Conservation (phyloP, 92 coral and sea anemone species). For the Zoanthus gigantus region DNA sequence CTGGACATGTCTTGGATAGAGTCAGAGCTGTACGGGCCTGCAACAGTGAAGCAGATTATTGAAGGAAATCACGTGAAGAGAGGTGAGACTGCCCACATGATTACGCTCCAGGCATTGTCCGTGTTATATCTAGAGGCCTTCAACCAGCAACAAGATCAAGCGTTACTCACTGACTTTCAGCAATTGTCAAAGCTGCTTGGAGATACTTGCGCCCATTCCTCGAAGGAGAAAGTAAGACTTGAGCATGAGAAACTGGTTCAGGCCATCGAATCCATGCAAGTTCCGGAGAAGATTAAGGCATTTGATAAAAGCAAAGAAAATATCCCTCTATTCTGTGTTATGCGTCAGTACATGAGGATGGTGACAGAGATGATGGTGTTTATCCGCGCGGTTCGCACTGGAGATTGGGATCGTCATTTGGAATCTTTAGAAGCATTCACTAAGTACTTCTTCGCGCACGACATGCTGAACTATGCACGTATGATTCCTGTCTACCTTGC, state of each 20-base stretch:
- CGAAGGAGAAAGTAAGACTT: constrained; percentile 29
- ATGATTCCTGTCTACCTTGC: constrained; percentile 74
- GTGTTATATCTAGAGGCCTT: constrained; percentile 62
- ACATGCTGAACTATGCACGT: constrained; percentile 67
- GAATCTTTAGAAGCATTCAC: constrained; percentile 50
- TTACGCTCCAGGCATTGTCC: constrained; percentile 68
- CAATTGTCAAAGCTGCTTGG: constrained; percentile 51
- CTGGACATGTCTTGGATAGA: constrained; percentile 68
- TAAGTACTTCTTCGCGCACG: constrained; percentile 56
- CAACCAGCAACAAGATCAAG: background rate
- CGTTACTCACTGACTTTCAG: constrained; percentile 9
- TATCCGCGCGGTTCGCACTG: constrained; percentile 61
- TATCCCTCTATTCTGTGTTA: constrained; percentile 48
- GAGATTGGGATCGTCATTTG: constrained; percentile 55
- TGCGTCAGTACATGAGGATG: constrained; percentile 66
- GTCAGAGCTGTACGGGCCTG: constrained; percentile 66
- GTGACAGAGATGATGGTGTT: constrained; percentile 61
- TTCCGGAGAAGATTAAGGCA: constrained; percentile 54
- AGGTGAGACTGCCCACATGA: constrained; percentile 64
- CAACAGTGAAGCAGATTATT: constrained; percentile 66
- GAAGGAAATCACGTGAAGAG: constrained; percentile 69
- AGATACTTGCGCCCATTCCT: constrained; percentile 42
- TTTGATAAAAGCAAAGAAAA: constrained; percentile 48
- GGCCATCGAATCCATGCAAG: background rate
- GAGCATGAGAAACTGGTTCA: constrained; percentile 39